Evolutionary conservation across 2,113 vertebrate genomes (phyloP).

Genomic region (Chunga burmeisteri): DNA sequence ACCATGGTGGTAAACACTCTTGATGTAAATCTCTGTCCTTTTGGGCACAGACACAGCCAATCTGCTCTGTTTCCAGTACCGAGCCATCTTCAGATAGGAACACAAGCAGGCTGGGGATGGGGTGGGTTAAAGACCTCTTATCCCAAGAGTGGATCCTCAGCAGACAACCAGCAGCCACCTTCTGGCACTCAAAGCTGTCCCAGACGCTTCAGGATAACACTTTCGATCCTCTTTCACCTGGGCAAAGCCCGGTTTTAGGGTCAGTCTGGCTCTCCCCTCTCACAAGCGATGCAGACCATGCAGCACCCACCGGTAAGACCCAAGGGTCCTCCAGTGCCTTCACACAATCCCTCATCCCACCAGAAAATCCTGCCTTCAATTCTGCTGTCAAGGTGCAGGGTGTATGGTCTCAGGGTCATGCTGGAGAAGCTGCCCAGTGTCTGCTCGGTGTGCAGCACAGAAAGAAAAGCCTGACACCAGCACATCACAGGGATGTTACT

Average conservation of each 20-base stretch:
- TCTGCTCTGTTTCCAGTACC: background rate
- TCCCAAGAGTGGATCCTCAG: background rate
- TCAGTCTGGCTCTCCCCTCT: background rate
- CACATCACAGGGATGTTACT: rapidly evolving
- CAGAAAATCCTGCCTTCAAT: background rate
- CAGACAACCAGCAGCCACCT: background rate
- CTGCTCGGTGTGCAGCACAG: too few species aligned
- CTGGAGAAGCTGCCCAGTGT: background rate
- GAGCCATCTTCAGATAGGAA: background rate
- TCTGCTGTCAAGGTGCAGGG: background rate
- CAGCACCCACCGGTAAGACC: background rate
- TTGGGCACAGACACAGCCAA: background rate
- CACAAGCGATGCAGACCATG: rapidly evolving
- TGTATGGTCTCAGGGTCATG: rapidly evolving
- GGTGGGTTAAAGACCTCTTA: background rate
- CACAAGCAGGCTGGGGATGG: background rate
- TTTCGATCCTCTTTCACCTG: background rate
- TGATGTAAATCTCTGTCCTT: background rate
- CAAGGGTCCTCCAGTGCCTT: background rate
- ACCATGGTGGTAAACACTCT: background rate
- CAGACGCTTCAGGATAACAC: background rate
- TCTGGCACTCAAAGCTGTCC: background rate
- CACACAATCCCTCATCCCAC: too few species aligned
- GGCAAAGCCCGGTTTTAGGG: background rate
- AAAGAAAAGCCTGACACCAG: background rate